Conservation (phyloP, 2,113 vertebrate genomes). For the Gymnocephalus cernua region DNA sequence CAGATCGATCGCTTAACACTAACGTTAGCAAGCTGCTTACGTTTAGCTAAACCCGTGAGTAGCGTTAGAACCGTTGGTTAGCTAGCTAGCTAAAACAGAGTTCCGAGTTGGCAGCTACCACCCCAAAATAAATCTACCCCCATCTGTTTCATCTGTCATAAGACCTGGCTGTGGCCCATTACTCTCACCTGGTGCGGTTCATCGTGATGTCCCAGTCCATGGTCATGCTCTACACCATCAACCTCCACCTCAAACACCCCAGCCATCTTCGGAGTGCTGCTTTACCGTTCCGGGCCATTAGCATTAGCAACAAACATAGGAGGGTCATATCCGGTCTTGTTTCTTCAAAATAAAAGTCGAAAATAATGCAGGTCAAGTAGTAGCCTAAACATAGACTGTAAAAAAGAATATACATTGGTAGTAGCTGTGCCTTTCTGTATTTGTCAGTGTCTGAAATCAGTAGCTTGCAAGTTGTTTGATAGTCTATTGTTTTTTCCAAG, state of each 20-base stretch:
- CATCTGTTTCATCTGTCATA: not conserved
- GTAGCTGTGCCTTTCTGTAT: not conserved
- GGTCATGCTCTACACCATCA: constrained; percentile 86
- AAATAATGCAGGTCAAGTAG: constrained; percentile 20
- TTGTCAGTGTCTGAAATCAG: not conserved
- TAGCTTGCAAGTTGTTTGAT: not conserved
- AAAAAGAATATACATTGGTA: constrained; percentile 12
- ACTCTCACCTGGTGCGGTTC: constrained; percentile 77
- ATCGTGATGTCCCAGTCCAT: constrained; percentile 79
- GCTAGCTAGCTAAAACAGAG: not conserved
- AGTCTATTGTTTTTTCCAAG: not conserved
- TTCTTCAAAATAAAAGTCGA: constrained; percentile 60
- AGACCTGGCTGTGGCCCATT: no score
- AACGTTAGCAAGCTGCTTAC: constrained; percentile 42
- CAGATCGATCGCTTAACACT: constrained; percentile 17
- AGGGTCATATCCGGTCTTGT: constrained; percentile 48
- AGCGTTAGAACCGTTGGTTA: not conserved
- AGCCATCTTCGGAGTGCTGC: constrained; percentile 84
- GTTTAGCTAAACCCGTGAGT: constrained; percentile 27
- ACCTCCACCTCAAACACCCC: constrained; percentile 89
- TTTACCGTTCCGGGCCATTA: constrained; percentile 74
- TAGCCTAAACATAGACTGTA: not conserved
- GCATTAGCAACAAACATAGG: constrained; percentile 42
- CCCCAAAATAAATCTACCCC: not conserved
- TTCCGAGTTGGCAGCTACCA: not conserved